phyloP scores from a whole-genome alignment of 2,888 invertebrate genomes.

The Merodon equestris region DNA sequence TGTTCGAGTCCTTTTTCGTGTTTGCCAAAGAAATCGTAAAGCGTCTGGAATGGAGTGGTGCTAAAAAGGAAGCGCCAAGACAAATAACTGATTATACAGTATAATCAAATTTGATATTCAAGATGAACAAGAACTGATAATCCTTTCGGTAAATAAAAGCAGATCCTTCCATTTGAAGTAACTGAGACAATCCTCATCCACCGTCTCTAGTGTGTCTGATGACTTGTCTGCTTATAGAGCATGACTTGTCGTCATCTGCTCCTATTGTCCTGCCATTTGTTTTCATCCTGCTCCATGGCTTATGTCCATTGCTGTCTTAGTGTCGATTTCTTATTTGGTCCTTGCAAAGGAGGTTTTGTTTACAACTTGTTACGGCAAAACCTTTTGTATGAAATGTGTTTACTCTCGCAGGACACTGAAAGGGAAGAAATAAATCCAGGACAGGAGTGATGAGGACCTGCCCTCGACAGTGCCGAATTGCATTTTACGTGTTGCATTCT shows the following conservation, averaged over 20 bases:
- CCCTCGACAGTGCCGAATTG: conserved; percentile 39
- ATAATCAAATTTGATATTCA: conserved; percentile 59
- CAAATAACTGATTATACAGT: conserved; percentile 64
- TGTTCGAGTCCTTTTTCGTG: conserved; percentile 50
- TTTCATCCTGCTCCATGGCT: too few species aligned
- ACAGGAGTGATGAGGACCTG: conserved; percentile 9
- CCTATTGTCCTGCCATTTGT: conserved; percentile 20
- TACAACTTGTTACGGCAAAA: conserved; percentile 30
- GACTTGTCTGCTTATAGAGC: conserved; percentile 21
- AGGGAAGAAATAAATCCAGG: conserved; percentile 8
- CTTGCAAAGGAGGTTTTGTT: conserved; percentile 46
- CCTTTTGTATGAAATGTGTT: conserved; percentile 30
- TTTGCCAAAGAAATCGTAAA: conserved; percentile 50
- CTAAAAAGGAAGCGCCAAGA: conserved; percentile 52
- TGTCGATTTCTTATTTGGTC: conserved; percentile 23
- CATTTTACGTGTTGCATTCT: conserved; percentile 65
- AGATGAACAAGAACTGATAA: conserved; percentile 14
- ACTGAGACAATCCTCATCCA: too few species aligned
- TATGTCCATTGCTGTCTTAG: conserved; percentile 8
- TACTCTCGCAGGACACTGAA: conserved; percentile 26
- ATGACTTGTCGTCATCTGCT: too few species aligned
- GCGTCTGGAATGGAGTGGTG: conserved; percentile 53
- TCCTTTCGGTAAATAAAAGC: conserved; percentile 40
- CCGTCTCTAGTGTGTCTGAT: background rate
- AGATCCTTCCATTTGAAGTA: conserved; percentile 51